Percentiles rank a stretch among this genome's conserved stretches.
Conservation (phyloP, 1,140 invertebrate species). For the Heliconius melpomene region DNA sequence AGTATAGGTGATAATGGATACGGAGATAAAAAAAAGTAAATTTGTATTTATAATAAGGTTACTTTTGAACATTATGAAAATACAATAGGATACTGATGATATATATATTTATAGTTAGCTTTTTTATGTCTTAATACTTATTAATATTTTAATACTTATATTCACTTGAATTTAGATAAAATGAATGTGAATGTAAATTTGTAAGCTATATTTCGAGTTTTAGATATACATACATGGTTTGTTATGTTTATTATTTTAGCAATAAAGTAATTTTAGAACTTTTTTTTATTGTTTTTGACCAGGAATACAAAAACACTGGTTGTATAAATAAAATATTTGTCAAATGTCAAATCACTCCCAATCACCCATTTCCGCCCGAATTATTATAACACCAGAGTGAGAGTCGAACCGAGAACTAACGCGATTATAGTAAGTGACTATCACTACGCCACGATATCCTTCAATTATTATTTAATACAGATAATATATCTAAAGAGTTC, state of each 20-base stretch:
- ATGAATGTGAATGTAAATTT: slow-evolving; percentile 56
- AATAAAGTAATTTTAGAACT: not conserved
- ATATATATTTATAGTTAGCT: not conserved
- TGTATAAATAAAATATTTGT: too few relatives aligned
- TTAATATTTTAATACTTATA: too few relatives aligned
- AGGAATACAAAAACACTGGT: not conserved
- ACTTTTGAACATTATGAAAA: not conserved
- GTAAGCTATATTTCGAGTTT: slow-evolving; percentile 22
- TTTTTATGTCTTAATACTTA: not conserved
- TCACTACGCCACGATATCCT: too few relatives aligned
- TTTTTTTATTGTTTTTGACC: not conserved
- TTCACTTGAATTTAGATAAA: not conserved
- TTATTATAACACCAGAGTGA: too few relatives aligned
- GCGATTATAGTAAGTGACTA: too few relatives aligned
- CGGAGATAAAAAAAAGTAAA: too few relatives aligned
- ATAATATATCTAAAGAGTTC: not conserved
- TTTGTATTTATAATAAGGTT: not conserved
- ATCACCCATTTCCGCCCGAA: too few relatives aligned
- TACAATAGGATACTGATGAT: not conserved
- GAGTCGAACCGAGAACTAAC: too few relatives aligned
- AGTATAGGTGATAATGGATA: not conserved
- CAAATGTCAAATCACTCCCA: too few relatives aligned
- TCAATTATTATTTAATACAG: not conserved
- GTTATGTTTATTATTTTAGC: slow-evolving; percentile 9
- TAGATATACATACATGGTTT: slow-evolving; percentile 30